Conservation (phyloP, 2,888 invertebrate genomes). For the Ypsolopha scabrella region DNA sequence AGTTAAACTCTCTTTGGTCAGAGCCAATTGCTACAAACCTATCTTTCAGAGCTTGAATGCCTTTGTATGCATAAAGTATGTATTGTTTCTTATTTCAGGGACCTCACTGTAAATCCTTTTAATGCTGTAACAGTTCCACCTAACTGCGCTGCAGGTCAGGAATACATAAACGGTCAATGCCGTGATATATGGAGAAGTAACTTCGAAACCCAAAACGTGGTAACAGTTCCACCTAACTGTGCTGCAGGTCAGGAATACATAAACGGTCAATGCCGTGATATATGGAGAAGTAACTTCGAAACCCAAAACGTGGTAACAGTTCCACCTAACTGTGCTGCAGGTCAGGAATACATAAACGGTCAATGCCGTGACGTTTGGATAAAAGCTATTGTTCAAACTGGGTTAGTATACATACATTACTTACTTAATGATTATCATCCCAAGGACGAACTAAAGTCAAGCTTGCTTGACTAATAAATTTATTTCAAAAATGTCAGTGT, state of each 20-base stretch:
- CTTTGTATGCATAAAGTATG: too few relatives aligned
- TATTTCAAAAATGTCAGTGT: too few relatives aligned
- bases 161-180: conserved; percentile 24
- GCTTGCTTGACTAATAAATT: too few relatives aligned
- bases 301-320: too few relatives aligned
- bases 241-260: conserved; percentile 13
- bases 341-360: background rate
- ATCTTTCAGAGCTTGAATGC: too few relatives aligned
- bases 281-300: conserved; percentile 6
- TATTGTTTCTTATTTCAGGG: too few relatives aligned
- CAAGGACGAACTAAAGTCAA: too few relatives aligned
- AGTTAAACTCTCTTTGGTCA: too few relatives aligned
- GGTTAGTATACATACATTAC: too few relatives aligned
- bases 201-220: conserved; percentile 8
- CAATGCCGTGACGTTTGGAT: background rate
- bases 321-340: background rate
- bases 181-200: conserved; percentile 1
- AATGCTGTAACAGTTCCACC: conserved; percentile 6
- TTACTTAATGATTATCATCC: too few relatives aligned
- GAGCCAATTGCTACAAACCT: too few relatives aligned
- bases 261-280: conserved; percentile 15
- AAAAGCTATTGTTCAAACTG: too few relatives aligned
- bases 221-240: conserved; percentile 17
- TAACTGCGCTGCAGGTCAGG: conserved; percentile 15
- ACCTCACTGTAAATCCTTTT: background rate